phyloP scores from a whole-genome alignment of 2,888 invertebrate species.

The Adelognathus sp. region DNA sequence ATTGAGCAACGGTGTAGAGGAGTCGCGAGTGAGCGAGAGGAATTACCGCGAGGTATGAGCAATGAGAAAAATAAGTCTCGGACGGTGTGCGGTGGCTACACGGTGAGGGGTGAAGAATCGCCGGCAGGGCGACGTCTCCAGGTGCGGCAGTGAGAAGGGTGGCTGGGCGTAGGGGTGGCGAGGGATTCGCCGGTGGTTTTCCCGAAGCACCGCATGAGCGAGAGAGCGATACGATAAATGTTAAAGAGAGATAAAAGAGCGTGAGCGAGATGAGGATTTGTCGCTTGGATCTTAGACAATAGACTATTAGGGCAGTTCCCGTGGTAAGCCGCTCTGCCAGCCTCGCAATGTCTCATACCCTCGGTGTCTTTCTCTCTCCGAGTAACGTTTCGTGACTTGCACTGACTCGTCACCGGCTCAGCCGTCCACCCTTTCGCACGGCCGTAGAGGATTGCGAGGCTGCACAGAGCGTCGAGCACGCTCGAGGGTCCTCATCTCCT shows the following conservation, averaged over 20 bases:
- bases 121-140: background rate
- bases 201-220: constrained; percentile 1
- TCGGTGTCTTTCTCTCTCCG: constrained; percentile 38
- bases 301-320: constrained; percentile 78
- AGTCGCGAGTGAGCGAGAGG: background rate
- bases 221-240: constrained; percentile 32
- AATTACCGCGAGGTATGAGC: background rate
- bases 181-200: constrained; percentile 29
- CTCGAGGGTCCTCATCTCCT: constrained; percentile 58
- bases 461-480: constrained; percentile 47
- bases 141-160: background rate
- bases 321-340: constrained; percentile 73
- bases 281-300: constrained; percentile 77
- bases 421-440: constrained; percentile 4
- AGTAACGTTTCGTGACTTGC: constrained; percentile 13
- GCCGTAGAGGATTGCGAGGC: constrained; percentile 42
- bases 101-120: constrained; percentile 9
- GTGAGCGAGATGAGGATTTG: constrained; percentile 65
- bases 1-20: background rate
- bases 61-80: background rate
- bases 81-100: background rate
- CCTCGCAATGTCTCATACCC: constrained; percentile 61
- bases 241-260: constrained; percentile 36
- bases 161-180: constrained; percentile 39
- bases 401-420: constrained; percentile 6